Base-by-base conservation (phyloP, 2,797 vertebrate genomes). In the Alcedo atthis region DNA sequence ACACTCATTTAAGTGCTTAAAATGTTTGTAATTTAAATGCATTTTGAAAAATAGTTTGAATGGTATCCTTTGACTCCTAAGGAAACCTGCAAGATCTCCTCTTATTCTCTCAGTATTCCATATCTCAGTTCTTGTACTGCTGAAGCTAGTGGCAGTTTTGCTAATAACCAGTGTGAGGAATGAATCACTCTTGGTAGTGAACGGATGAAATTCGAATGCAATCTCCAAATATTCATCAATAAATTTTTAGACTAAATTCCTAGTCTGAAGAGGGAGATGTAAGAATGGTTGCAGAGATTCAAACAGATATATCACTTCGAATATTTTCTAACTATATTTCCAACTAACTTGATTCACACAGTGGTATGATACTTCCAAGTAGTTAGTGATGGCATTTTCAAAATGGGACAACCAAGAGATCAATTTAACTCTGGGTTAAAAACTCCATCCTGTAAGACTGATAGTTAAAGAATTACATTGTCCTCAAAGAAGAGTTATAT, bases 351-450 rank as follows among this genome's bases (percentile, higher is more conserved):
- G 84, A 66, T 95, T 94, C 32, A 42, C 91, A 73, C 88, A 94
- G 55, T 95, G 32, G 45, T 90, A 66, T 67, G 87, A 58, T 95
- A 89, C 83, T 95, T 96, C 62, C 62, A 45, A 67, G 55, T 94
- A 94, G 96, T 94, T 95, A 96, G 45, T 74, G 76, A 48, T 92
- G 85, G 19, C 84, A 81, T 97, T 97, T 97, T 95, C 76, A 95
- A 94, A 96, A 90, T 2, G 15, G 59, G 94, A 71, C 88, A 92
- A 81, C 61, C 68, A 77, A 95, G 89, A 93, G 71, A 62, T 51
- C 92, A 92, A 42, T 95, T 90, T 86, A 96, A 90, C 57, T 82
- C 82, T 90, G 42, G 94, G 77, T 87, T 88, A 93, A 96, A 91
- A 93, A 68, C 53, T 78, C 57, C 33, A 63, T 82, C 73, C 61